Conservation (phyloP, 92 coral and sea anemone genomes). For the Micromussa lordhowensis region DNA sequence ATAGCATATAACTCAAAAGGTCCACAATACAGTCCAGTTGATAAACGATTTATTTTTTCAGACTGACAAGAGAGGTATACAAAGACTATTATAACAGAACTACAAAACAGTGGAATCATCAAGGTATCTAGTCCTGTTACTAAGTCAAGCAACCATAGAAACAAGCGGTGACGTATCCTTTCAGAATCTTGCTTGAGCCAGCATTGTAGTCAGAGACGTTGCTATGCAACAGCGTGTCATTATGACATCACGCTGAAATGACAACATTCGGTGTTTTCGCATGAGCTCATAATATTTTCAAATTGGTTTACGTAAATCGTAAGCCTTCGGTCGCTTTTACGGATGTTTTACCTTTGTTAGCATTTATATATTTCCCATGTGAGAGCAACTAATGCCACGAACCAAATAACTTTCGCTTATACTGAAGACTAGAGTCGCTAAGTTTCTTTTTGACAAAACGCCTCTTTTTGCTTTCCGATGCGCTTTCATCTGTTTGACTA, state of each 20-base stretch:
- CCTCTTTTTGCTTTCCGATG: slow-evolving; percentile 33
- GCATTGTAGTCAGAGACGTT: neutral
- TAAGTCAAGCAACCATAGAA: neutral
- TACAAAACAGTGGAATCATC: neutral
- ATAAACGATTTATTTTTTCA: neutral
- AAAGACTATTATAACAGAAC: neutral
- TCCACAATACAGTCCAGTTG: neutral
- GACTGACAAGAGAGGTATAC: neutral
- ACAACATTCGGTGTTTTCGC: neutral
- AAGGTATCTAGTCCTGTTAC: neutral
- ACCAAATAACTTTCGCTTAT: slow-evolving; percentile 38
- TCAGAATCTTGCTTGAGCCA: neutral
- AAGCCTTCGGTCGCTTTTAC: neutral
- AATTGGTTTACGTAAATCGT: neutral
- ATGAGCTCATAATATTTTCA: neutral
- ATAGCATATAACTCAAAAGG: neutral
- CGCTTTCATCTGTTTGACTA: slow-evolving; percentile 42
- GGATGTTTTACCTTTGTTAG: neutral
- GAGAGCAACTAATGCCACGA: slow-evolving; percentile 16
- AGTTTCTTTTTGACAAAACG: slow-evolving; percentile 37
- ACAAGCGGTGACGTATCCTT: neutral
- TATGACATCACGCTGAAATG: neutral
- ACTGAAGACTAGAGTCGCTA: slow-evolving; percentile 34
- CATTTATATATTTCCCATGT: neutral
- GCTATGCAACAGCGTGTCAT: neutral